These are phyloP conservation scores for Chorisops tibialis DNA, from an alignment of 2,888 invertebrate species.

Conservation along the genomic window DNA sequence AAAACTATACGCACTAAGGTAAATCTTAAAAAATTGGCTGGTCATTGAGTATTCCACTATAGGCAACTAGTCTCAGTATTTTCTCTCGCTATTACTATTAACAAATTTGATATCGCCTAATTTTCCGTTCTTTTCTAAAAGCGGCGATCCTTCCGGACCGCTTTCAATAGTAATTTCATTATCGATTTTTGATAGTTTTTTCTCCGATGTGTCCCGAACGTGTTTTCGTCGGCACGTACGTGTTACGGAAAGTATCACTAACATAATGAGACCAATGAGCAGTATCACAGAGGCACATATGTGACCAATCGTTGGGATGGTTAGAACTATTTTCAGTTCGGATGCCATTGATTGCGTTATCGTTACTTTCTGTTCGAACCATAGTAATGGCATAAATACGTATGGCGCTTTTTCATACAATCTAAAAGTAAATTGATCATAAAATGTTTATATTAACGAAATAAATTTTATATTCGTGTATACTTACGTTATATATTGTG, in stretches of 20 bases:
- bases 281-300: slow-evolving; percentile 54
- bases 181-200: slow-evolving; percentile 5
- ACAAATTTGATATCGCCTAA: background rate
- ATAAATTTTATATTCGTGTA: background rate
- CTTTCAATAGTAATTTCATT: slow-evolving; percentile 33
- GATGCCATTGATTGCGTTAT: slow-evolving; percentile 58
- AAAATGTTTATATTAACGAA: no score
- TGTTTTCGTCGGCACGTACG: slow-evolving; percentile 6
- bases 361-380: slow-evolving; percentile 70
- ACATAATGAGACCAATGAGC: slow-evolving; percentile 50
- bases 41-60: slow-evolving; percentile 21
- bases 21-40: slow-evolving; percentile 11
- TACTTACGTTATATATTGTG: slow-evolving; percentile 63
- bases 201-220: background rate
- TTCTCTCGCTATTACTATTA: slow-evolving; percentile 3
- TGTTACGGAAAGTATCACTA: slow-evolving; percentile 45
- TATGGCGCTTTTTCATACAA: slow-evolving; percentile 64
- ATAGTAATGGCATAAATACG: slow-evolving; percentile 71
- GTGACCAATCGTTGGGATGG: slow-evolving; percentile 56
- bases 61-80: background rate
- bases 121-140: slow-evolving; percentile 29
- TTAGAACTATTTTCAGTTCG: slow-evolving; percentile 55
- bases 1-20: background rate
- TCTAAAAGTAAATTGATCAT: slow-evolving; percentile 56
- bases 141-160: slow-evolving; percentile 42